Conservation (phyloP, 2,797 vertebrate genomes). For the Siniperca undulata region DNA sequence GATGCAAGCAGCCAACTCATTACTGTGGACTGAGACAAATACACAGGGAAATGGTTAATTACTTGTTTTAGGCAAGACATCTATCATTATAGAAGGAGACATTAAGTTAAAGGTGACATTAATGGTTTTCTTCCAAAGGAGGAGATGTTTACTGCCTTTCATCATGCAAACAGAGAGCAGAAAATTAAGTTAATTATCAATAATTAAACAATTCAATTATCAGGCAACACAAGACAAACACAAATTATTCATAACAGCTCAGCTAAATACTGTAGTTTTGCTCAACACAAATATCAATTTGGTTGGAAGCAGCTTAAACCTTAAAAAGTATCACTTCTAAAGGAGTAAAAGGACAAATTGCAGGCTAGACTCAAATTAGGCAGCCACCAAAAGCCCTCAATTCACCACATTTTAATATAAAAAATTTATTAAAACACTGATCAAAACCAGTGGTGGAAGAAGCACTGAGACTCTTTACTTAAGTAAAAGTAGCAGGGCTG, state of each 20-base stretch:
- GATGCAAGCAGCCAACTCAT: slow-evolving; percentile 80
- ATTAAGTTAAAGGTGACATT: slow-evolving; percentile 14
- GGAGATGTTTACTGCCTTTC: background rate
- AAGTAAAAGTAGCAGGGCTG: background rate
- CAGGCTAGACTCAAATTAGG: background rate
- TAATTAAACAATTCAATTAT: slow-evolving; percentile 28
- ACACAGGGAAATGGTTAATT: slow-evolving; percentile 37
- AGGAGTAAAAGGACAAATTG: background rate
- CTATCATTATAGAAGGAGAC: background rate
- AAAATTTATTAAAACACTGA: background rate
- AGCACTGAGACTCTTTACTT: background rate
- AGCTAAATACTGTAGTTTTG: slow-evolving; percentile 6
- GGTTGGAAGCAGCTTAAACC: background rate
- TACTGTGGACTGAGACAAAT: slow-evolving; percentile 56
- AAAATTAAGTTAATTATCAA: slow-evolving; percentile 19
- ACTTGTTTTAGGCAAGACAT: slow-evolving; percentile 12
- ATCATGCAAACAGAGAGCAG: background rate
- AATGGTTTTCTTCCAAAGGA: background rate
- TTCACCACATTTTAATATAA: background rate
- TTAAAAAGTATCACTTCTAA: background rate
- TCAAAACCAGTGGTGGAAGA: background rate
- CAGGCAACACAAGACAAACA: slow-evolving; percentile 10
- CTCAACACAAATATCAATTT: slow-evolving; percentile 10
- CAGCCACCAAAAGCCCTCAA: background rate
- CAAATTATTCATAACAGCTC: slow-evolving; percentile 22